Conservation (phyloP, 2,113 vertebrate genomes). For the Hippocampus abdominalis region DNA sequence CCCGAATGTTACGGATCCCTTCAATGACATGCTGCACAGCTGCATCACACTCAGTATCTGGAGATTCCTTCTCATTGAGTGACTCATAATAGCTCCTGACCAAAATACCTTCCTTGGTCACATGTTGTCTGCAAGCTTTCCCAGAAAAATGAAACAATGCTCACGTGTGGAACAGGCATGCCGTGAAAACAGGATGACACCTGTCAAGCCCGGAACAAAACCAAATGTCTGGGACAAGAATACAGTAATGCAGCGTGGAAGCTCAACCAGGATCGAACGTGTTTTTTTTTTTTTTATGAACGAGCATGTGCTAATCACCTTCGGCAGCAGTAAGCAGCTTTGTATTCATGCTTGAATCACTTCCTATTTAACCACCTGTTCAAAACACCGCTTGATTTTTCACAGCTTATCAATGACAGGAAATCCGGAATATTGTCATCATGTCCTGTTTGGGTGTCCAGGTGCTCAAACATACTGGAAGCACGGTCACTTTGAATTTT, state of each 20-base stretch:
- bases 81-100: conserved; percentile 33
- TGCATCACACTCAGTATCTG: conserved; percentile 34
- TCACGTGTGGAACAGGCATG: conserved; percentile 28
- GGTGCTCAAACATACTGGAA: conserved; percentile 54
- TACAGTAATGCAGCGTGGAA: conserved; percentile 13
- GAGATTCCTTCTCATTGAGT: conserved; percentile 34
- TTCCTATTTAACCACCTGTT: conserved; percentile 48
- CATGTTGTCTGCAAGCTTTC: conserved; percentile 40
- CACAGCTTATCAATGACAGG: conserved; percentile 60
- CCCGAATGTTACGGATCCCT: neutral
- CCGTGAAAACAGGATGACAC: conserved; percentile 74
- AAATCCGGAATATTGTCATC: conserved; percentile 55
- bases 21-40: conserved; percentile 21
- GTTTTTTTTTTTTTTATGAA: conserved; percentile 35
- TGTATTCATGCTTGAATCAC: conserved; percentile 44
- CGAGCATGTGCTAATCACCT: conserved; percentile 49
- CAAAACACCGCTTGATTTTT: conserved; percentile 27
- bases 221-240: conserved; percentile 27
- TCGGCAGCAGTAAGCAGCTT: conserved; percentile 48
- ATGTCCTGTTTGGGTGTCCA: conserved; percentile 65
- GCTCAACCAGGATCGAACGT: conserved; percentile 68
- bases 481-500: neutral
- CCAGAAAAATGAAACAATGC: conserved; percentile 51
- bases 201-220: conserved; percentile 61
- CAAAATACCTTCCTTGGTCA: conserved; percentile 50